Percentiles rank a stretch among this genome's conserved stretches.
These are phyloP conservation scores for Arizona elegans DNA, from an alignment of 2,113 vertebrate species.

Conservation along the genomic window DNA sequence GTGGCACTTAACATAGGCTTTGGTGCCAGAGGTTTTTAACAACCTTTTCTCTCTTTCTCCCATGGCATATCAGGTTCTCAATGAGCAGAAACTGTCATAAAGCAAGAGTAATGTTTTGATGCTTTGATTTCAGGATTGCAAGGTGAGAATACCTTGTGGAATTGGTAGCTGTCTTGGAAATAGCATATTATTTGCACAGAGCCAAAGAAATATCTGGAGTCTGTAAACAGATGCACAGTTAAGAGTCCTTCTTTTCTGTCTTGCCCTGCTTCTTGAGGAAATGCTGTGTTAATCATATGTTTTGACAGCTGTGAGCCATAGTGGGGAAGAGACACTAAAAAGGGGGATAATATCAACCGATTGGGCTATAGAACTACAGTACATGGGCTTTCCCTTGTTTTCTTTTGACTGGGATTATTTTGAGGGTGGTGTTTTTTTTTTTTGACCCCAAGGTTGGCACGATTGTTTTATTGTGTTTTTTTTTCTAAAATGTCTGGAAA, in stretches of 20 bases:
- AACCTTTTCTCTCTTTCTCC: background rate
- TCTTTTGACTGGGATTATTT: background rate
- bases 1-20: background rate
- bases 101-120: background rate
- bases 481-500: background rate
- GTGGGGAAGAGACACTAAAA: background rate
- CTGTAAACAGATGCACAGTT: background rate
- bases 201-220: background rate
- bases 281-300: background rate
- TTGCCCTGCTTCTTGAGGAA: background rate
- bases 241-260: background rate
- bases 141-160: background rate
- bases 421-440: background rate
- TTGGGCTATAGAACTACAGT: background rate
- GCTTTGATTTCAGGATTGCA: background rate
- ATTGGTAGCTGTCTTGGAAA: background rate
- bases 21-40: background rate
- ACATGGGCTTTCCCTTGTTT: background rate
- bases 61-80: background rate
- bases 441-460: background rate
- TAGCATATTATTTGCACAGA: background rate
- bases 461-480: background rate
- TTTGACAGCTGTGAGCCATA: background rate
- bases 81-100: background rate
- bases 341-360: background rate